Evolutionary conservation across 2,888 invertebrate genomes (phyloP).

Genomic region (Nectonema munidae): DNA sequence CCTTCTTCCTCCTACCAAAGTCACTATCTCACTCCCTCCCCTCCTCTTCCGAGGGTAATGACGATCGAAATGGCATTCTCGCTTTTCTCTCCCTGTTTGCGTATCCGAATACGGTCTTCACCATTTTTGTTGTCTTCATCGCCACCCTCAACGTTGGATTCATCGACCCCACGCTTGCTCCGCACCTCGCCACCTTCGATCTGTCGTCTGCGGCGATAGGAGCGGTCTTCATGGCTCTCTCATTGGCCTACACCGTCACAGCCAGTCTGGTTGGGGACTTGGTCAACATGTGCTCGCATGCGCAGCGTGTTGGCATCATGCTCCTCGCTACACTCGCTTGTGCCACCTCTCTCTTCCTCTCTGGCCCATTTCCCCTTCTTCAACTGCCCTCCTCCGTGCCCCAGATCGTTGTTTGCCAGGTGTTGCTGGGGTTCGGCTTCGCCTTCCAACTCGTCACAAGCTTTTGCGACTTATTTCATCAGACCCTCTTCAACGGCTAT

Average conservation of each 20-base stretch:
- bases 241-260: slow-evolving; percentile 1
- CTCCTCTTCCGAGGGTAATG: too few species aligned
- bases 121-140: not conserved
- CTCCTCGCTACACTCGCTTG: too few species aligned
- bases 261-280: not conserved
- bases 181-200: slow-evolving; percentile 8
- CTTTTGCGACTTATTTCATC: not conserved
- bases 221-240: not conserved
- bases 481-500: not conserved
- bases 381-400: not conserved
- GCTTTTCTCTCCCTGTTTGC: not conserved
- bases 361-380: slow-evolving; percentile 1
- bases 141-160: not conserved
- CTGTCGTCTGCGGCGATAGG: slow-evolving; percentile 2
- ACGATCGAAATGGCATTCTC: not conserved
- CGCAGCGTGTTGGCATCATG: too few species aligned
- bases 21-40: too few species aligned
- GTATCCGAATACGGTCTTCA: not conserved
- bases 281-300: too few species aligned
- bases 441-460: not conserved
- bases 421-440: not conserved
- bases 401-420: not conserved
- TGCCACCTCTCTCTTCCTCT: not conserved
- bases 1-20: too few species aligned
- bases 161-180: slow-evolving; percentile 8